Base-by-base conservation (phyloP, 2,888 invertebrate species). In the Eulithis testata region DNA sequence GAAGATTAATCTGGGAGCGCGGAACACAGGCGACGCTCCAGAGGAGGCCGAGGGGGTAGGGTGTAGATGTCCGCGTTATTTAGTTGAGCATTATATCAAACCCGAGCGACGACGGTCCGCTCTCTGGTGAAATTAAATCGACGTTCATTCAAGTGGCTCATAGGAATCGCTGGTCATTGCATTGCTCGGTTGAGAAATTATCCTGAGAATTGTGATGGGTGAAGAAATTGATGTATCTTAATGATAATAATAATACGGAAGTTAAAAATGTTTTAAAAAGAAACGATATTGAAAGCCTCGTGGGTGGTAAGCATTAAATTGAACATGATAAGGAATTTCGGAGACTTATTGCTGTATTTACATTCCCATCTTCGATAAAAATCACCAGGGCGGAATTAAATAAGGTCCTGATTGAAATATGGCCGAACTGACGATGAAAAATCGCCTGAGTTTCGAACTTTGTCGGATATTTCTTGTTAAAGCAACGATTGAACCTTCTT, bases 41-140 rank as follows among this genome's bases (percentile, higher is more conserved):
- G 55, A 60, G 67, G 55, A 69, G 60, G 61, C 6, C 3, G 66
- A 47, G 58, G 69, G 59, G 63, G 66, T 53, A 67, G 74, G 73
- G 74, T 59, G 76, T 62, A 73, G 79, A 78, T 82, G 84, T 86
- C 85, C 84, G 73, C 81, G 81, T 87, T 86, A 86, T 88, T 87
- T 87, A 89, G 84, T 85, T 84, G 81, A 83, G 82, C 82, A 84
- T 88, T 88, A 86, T 85, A 85, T 88, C 87, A 88, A 83, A 80
- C 77, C 77, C 69, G 60, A 70, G 74, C 77, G 74, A 76, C 75
- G 76, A 78, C 74, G 75, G 77, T 75, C 63, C 73, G 73, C 77
- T 78, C 81, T 76, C 77, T 73, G 77, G 70, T 81, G 74, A 84
- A 87, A 88, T 89, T 89, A 87, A 87, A 88, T 88, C 85, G 86